Evolutionary conservation across 2,797 vertebrate species (phyloP), one percentile per base, ranked within the genome.

Genomic region (Hozukius guyotensis): DNA sequence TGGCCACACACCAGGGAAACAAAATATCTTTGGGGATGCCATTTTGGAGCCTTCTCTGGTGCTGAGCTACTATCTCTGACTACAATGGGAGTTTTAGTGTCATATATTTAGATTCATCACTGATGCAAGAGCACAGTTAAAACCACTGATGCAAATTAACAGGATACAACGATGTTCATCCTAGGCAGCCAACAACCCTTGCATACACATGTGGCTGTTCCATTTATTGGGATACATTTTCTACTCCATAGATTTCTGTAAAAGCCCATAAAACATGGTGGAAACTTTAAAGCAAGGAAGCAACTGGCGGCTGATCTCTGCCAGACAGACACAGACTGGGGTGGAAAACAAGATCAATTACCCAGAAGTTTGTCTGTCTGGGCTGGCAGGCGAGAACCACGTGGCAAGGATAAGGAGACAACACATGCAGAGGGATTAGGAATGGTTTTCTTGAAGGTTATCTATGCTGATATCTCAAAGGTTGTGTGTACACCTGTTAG

Each of bases 371-470:
- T 80, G 66, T 91, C 81, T 80, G 83, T 89, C 89, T 89, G 78
- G 68, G 71, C 59, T 69, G 78, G 85, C 89, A 93, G 91, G 91
- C 82, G 87, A 91, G 83, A 72, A 86, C 80, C 84, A 87, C 82
- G 82, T 82, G 90, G 68, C 67, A 18, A 49, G 80, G 83, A 88
- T 87, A 76, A 90, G 84, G 73, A 87, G 80, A 78, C 77, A 77
- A 67, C 78, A 72, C 89, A 91, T 78, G 91, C 84, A 86, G 88
- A 72, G 87, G 83, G 88, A 90, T 91, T 78, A 87, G 84, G 73
- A 67, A 72, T 34, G 66, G 60, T 77, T 84, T 85, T 78, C 78
- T 88, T 89, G 83, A 92, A 88, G 88, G 88, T 90, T 91, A 92
- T 91, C 86, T 75, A 80, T 65, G 80, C 75, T 83, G 82, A 84